Evolutionary conservation across 2,113 vertebrate species (phyloP).

Genomic region (Embiotoca jacksoni): DNA sequence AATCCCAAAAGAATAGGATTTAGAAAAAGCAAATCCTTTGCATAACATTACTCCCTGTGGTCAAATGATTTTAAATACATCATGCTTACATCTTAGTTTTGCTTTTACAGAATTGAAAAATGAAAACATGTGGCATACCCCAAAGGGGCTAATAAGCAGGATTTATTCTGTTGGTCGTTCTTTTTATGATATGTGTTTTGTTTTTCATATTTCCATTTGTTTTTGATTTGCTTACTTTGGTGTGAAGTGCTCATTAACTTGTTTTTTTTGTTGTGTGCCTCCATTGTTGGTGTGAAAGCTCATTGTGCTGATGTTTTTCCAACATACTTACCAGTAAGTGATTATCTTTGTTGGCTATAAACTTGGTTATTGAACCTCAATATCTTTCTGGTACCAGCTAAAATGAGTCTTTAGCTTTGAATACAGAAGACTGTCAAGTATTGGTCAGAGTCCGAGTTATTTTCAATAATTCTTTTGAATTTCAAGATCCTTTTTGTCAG

Average conservation of each 20-base stretch:
- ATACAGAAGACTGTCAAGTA: no score
- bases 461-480: no score
- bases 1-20: constrained; percentile 14
- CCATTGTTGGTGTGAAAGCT: constrained; percentile 20
- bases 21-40: constrained; percentile 4
- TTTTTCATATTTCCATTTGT: constrained; percentile 9
- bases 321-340: background rate
- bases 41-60: constrained; percentile 18
- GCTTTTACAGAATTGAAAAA: constrained; percentile 14
- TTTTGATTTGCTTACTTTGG: constrained; percentile 14
- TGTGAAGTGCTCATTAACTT: constrained; percentile 24
- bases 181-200: background rate
- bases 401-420: no score
- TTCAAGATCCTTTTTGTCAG: background rate
- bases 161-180: background rate
- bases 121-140: constrained; percentile 9
- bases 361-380: background rate
- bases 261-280: background rate
- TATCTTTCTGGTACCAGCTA: background rate
- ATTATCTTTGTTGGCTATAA: background rate
- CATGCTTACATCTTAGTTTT: constrained; percentile 1
- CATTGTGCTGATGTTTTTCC: background rate
- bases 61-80: constrained; percentile 24
- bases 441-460: no score
- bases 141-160: background rate